Conservation (phyloP, 1,140 invertebrate species). For the Ips nitidus region DNA sequence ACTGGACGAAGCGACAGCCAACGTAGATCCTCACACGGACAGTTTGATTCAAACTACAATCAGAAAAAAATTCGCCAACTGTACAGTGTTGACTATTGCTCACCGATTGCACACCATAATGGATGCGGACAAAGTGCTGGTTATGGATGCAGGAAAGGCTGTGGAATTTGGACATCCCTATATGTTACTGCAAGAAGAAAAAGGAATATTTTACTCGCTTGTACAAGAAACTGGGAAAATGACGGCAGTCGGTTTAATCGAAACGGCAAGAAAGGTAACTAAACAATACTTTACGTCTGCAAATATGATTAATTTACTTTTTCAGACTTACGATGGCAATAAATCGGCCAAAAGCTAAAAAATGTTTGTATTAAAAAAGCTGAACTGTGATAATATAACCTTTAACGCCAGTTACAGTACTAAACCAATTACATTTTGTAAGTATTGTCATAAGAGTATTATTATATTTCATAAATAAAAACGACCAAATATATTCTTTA, state of each 20-base stretch:
- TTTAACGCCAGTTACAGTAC: no score
- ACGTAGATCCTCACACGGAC: constrained; percentile 63
- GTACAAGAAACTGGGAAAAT: constrained; percentile 64
- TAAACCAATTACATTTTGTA: no score
- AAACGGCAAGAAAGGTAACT: background rate
- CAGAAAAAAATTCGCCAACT: constrained; percentile 58
- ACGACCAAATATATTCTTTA: no score
- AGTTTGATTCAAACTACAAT: constrained; percentile 64
- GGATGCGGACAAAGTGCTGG: constrained; percentile 65
- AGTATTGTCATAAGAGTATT: no score
- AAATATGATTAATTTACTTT: no score
- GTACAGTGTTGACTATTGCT: constrained; percentile 73
- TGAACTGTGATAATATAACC: no score
- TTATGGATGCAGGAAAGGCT: constrained; percentile 58
- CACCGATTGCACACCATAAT: constrained; percentile 71
- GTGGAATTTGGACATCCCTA: constrained; percentile 62
- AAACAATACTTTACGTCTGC: no score
- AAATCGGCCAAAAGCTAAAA: no score
- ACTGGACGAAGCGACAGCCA: constrained; percentile 69
- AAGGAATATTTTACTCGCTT: constrained; percentile 61
- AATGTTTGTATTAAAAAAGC: no score
- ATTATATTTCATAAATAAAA: no score
- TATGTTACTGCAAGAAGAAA: constrained; percentile 57
- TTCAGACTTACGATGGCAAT: no score
- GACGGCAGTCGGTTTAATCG: constrained; percentile 51